These are phyloP conservation scores for Betta splendens DNA, from an alignment of 2,797 vertebrate species.

Conservation along the genomic window DNA sequence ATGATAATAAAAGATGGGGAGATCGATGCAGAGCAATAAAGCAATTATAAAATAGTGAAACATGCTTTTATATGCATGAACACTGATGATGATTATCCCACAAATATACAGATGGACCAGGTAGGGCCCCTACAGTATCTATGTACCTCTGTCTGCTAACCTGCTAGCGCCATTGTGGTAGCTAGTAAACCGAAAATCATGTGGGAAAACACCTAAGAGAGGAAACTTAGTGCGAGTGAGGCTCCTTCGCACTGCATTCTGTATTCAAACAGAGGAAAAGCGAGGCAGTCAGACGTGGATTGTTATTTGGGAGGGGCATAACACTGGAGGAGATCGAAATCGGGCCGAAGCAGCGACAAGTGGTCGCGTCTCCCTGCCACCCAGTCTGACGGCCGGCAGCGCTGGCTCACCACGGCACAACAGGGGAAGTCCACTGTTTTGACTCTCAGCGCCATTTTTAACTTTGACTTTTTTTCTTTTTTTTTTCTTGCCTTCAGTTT, in stretches of 20 bases:
- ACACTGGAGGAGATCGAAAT: constrained; percentile 83
- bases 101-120: no score
- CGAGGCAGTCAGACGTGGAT: constrained; percentile 77
- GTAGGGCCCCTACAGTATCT: no score
- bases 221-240: constrained; percentile 37
- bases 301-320: constrained; percentile 84
- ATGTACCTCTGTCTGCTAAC: no score
- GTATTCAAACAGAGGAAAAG: constrained; percentile 77
- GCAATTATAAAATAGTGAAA: no score
- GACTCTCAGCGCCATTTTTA: constrained; percentile 80
- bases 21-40: no score
- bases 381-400: constrained; percentile 80
- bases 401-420: constrained; percentile 69
- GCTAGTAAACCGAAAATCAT: constrained; percentile 16
- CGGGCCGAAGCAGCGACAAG: constrained; percentile 84
- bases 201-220: constrained; percentile 39
- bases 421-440: constrained; percentile 82
- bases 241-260: constrained; percentile 45
- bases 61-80: no score
- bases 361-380: constrained; percentile 86
- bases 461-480: constrained; percentile 46
- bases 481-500: constrained; percentile 27
- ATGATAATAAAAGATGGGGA: neutral
- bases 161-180: neutral
- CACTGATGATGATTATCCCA: no score